These are phyloP conservation scores for Acheta domesticus DNA, from an alignment of 2,888 invertebrate species.

Conservation along the genomic window DNA sequence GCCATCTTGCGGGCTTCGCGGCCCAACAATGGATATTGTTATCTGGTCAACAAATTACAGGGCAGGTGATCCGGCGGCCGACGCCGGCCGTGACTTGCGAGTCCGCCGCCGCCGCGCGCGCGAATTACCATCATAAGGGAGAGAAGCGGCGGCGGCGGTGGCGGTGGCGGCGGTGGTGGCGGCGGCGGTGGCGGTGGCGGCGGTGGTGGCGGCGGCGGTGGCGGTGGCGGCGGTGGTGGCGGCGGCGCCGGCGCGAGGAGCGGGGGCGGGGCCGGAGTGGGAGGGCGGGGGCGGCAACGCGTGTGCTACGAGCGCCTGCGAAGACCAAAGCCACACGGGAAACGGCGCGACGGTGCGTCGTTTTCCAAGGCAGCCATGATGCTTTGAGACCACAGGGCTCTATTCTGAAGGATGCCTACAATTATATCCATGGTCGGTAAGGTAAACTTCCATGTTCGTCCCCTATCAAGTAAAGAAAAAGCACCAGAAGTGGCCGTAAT, in stretches of 20 bases:
- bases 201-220: background rate
- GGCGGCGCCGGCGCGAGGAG: background rate
- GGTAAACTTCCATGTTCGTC: too few species aligned
- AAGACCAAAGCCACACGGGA: too few species aligned
- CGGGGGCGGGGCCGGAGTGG: too few species aligned
- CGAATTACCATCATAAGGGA: conserved; percentile 1
- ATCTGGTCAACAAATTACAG: conserved; percentile 18
- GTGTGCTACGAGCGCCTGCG: too few species aligned
- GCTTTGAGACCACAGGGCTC: too few species aligned
- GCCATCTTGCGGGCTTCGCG: background rate
- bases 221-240: background rate
- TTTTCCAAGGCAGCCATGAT: too few species aligned
- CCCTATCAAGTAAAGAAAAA: too few species aligned
- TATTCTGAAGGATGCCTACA: too few species aligned
- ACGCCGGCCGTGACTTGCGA: background rate
- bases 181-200: background rate
- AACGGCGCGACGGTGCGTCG: too few species aligned
- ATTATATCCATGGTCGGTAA: too few species aligned
- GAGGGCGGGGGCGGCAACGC: too few species aligned
- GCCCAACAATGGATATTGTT: conserved; percentile 2
- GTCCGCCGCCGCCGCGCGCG: background rate
- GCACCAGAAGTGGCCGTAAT: too few species aligned
- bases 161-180: background rate
- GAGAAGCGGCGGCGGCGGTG: background rate
- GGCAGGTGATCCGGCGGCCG: background rate